Conservation (phyloP, 2,113 vertebrate genomes). For the Centropus unirufus region DNA sequence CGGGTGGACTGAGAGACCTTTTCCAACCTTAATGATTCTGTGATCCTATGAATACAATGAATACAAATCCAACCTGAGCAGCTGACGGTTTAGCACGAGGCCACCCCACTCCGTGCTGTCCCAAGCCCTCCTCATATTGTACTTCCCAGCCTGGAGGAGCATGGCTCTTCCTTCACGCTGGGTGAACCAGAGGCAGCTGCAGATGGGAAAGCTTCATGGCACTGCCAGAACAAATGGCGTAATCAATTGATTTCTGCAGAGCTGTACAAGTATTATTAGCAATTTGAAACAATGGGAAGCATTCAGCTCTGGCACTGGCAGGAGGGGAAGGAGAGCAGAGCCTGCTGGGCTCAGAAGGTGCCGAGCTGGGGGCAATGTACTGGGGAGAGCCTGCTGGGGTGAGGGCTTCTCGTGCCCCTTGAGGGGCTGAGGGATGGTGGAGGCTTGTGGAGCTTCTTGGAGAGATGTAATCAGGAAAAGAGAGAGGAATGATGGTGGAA, state of each 20-base stretch:
- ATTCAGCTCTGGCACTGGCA: rapidly evolving
- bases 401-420: background rate
- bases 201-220: background rate
- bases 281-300: background rate
- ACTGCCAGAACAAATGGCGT: background rate
- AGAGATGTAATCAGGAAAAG: background rate
- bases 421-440: rapidly evolving
- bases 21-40: too few species aligned
- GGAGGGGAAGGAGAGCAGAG: background rate
- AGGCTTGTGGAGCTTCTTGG: background rate
- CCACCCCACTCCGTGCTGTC: background rate
- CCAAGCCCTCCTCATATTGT: background rate
- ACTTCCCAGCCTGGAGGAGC: background rate
- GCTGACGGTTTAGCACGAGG: background rate
- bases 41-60: background rate
- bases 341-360: background rate
- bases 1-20: too few species aligned
- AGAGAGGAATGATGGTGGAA: background rate
- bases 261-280: background rate
- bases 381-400: background rate
- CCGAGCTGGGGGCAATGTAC: background rate
- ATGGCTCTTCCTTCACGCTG: background rate
- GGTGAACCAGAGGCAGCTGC: background rate
- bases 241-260: background rate
- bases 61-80: background rate